Percentiles rank a stretch among this genome's conserved stretches.
Conservation (phyloP, 2,888 invertebrate genomes). For the Epistrophe grossulariae region DNA sequence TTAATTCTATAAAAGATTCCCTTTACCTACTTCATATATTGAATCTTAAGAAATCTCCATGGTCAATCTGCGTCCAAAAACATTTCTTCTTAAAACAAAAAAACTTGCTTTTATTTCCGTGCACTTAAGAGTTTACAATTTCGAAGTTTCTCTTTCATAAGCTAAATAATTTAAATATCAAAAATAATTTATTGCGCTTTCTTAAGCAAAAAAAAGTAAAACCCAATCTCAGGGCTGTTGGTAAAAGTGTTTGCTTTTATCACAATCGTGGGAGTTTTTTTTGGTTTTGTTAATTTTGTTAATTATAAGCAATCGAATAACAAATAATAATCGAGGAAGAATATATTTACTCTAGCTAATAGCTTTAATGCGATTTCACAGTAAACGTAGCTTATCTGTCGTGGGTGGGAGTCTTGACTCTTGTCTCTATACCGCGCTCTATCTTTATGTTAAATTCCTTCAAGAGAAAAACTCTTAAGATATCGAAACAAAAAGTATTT, state of each 20-base stretch:
- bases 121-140: too few species aligned
- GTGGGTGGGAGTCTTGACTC: constrained; percentile 52
- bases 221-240: neutral
- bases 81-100: too few species aligned
- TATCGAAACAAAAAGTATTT: constrained; percentile 69
- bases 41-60: too few species aligned
- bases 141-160: neutral
- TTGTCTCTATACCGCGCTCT: neutral
- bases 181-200: neutral
- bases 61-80: too few species aligned
- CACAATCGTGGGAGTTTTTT: constrained; percentile 34
- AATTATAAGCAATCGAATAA: constrained; percentile 59
- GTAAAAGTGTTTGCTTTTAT: constrained; percentile 11
- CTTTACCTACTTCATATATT: too few species aligned
- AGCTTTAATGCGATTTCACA: constrained; percentile 75
- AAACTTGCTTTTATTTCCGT: too few species aligned
- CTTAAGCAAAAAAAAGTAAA: neutral
- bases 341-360: constrained; percentile 70
- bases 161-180: neutral
- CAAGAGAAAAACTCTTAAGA: constrained; percentile 50
- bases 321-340: constrained; percentile 30
- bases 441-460: constrained; percentile 56
- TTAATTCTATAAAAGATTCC: too few species aligned
- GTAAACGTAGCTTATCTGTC: constrained; percentile 73
- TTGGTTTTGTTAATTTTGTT: constrained; percentile 41